These are phyloP conservation scores for Tachyglossus aculeatus DNA, from an alignment of 2,797 vertebrate genomes.

Conservation along the genomic window DNA sequence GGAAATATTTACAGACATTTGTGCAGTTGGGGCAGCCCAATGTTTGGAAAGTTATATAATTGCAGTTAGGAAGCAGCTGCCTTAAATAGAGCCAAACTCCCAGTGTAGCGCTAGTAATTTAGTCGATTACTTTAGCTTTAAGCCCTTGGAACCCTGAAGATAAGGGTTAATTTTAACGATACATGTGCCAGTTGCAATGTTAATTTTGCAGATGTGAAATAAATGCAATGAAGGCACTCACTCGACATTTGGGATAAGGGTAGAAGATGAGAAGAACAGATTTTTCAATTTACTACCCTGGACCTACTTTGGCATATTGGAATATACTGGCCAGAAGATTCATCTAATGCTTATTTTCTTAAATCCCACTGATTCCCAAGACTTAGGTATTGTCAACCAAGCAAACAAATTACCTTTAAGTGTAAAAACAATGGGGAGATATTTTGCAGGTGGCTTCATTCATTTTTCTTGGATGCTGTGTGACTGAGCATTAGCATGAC, in stretches of 20 bases:
- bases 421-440: not conserved
- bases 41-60: no score
- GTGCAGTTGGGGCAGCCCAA: no score
- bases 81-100: not conserved
- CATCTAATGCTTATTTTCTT: constrained; percentile 10
- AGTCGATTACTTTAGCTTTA: not conserved
- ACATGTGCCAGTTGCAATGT: constrained; percentile 1
- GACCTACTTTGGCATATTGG: constrained; percentile 66
- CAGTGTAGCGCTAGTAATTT: not conserved
- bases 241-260: constrained; percentile 1
- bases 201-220: not conserved
- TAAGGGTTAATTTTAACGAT: constrained; percentile 17
- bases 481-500: no score
- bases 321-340: constrained; percentile 73
- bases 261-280: not conserved
- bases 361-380: not conserved
- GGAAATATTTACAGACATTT: no score
- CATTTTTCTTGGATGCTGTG: no score
- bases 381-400: constrained; percentile 24
- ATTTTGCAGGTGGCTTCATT: no score
- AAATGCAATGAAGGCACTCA: constrained; percentile 8
- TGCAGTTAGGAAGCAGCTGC: no score
- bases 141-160: not conserved
- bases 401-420: not conserved
- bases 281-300: constrained; percentile 17